These are phyloP conservation scores for Myotis davidii DNA, from an alignment of 2,113 vertebrate genomes.

Conservation along the genomic window DNA sequence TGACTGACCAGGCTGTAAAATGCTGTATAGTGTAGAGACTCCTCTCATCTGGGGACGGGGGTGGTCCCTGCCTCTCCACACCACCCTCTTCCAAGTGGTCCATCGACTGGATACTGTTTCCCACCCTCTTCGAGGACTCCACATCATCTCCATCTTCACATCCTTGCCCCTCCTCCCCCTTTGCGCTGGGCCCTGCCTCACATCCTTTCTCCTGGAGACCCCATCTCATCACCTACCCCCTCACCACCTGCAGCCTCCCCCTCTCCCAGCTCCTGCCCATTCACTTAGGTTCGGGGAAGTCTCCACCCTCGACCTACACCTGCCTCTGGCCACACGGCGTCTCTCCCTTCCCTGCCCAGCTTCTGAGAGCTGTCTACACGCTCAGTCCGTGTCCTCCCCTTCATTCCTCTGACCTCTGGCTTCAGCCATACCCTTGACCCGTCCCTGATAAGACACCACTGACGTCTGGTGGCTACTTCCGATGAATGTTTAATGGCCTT, in stretches of 20 bases:
- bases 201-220: not conserved
- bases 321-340: rapidly evolving
- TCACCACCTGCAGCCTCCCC: not conserved
- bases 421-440: not conserved
- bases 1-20: not conserved
- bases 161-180: too few species aligned
- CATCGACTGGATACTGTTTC: not conserved
- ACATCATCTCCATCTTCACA: not conserved
- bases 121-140: not conserved
- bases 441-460: not conserved
- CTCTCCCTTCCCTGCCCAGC: not conserved
- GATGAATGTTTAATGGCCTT: not conserved
- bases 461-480: not conserved
- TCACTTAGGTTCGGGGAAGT: not conserved
- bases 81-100: not conserved
- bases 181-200: not conserved
- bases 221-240: not conserved
- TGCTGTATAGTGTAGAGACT: rapidly evolving
- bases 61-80: not conserved
- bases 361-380: not conserved
- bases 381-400: too few species aligned
- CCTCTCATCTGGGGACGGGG: not conserved
- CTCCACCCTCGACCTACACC: too few species aligned
- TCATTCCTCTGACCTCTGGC: not conserved
- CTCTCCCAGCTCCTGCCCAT: not conserved